Evolutionary conservation across 2,797 vertebrate species (phyloP).

Genomic region (Salarias fasciatus): DNA sequence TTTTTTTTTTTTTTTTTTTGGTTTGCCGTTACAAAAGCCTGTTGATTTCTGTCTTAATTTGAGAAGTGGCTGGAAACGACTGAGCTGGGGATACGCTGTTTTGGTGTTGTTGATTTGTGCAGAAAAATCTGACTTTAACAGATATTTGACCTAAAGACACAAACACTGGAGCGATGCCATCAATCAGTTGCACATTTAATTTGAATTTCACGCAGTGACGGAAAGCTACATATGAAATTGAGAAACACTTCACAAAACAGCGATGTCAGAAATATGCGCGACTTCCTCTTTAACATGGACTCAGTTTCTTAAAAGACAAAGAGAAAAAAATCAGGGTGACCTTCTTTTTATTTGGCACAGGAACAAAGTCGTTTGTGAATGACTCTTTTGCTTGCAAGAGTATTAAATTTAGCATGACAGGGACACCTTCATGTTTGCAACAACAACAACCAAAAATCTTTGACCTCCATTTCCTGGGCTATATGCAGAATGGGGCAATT

Average conservation of each 20-base stretch:
- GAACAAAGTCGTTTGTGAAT: conserved; percentile 76
- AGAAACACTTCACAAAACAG: too few relatives aligned
- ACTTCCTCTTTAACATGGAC: conserved; percentile 36
- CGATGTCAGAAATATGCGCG: conserved; percentile 13
- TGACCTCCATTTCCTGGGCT: conserved; percentile 86
- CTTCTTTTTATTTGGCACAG: conserved; percentile 78
- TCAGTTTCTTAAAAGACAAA: conserved; percentile 58
- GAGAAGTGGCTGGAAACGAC: conserved; percentile 28
- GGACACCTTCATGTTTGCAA: conserved; percentile 86
- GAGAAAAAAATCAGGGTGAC: conserved; percentile 67
- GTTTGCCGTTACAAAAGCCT: conserved; percentile 58
- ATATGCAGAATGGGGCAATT: conserved; percentile 76
- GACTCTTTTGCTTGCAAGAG: conserved; percentile 74
- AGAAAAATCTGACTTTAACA: conserved; percentile 7
- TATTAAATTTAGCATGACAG: conserved; percentile 84
- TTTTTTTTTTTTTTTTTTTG: too few relatives aligned
- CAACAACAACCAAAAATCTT: conserved; percentile 84
- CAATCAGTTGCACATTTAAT: too few relatives aligned
- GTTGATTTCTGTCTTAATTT: conserved; percentile 66
- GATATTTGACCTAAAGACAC: too few relatives aligned
- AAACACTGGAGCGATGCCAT: too few relatives aligned
- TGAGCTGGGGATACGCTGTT: conserved; percentile 27
- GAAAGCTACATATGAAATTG: too few relatives aligned
- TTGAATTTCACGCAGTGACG: too few relatives aligned
- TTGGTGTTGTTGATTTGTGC: conserved; percentile 14